A percentile compares a stretch with the other conserved stretches of the same genome.
These are phyloP conservation scores for Oncorhynchus mykiss DNA, from an alignment of 2,113 vertebrate species.

Conservation along the genomic window DNA sequence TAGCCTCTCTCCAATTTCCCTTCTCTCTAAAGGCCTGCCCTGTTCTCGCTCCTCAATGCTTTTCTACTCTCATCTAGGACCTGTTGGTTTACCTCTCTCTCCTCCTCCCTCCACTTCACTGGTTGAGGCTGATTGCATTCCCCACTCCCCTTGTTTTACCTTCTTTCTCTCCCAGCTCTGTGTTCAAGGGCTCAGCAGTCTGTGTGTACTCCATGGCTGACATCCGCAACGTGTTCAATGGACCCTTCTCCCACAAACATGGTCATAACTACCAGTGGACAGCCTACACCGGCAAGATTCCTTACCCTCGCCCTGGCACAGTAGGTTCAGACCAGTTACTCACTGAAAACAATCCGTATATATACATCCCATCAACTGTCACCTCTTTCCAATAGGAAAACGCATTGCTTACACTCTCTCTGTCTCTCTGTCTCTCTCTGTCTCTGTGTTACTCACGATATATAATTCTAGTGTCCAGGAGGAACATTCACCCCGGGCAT, in stretches of 20 bases:
- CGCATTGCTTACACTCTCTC: not conserved
- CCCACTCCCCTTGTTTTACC: not conserved
- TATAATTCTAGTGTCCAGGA: constrained; percentile 77
- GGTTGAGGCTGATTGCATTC: not conserved
- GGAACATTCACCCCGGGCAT: constrained; percentile 82
- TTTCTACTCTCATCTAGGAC: too few relatives aligned
- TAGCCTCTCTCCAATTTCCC: too few relatives aligned
- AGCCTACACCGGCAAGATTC: constrained; percentile 82
- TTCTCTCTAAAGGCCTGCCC: too few relatives aligned
- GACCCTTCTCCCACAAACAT: constrained; percentile 84
- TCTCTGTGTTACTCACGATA: not conserved
- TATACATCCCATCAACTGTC: not conserved
- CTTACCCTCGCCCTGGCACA: constrained; percentile 82
- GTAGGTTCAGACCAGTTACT: constrained; percentile 56
- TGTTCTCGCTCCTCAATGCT: too few relatives aligned
- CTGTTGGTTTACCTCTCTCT: not conserved
- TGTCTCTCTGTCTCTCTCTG: not conserved
- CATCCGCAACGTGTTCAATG: constrained; percentile 83
- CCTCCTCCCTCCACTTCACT: not conserved
- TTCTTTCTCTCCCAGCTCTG: constrained; percentile 69
- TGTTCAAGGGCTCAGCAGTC: constrained; percentile 84
- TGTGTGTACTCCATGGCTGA: constrained; percentile 85
- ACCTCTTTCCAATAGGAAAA: too few relatives aligned
- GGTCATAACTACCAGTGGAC: constrained; percentile 85
- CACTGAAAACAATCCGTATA: not conserved